Percentiles rank a stretch among this genome's conserved stretches.
Conservation (phyloP, 1,140 invertebrate species). For the Aphelenchoides fujianensis region DNA sequence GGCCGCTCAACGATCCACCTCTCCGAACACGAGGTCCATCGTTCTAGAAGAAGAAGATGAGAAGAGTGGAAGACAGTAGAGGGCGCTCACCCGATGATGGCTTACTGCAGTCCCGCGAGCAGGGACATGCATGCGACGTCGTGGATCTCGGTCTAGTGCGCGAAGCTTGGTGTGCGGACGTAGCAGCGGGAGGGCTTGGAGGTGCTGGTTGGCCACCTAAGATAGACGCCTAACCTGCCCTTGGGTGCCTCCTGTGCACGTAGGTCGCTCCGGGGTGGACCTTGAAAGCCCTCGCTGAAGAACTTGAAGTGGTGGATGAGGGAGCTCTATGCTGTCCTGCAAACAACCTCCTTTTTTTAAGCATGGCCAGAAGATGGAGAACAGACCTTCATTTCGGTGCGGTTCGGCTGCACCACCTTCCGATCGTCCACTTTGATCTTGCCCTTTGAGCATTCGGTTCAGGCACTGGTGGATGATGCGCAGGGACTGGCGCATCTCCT, state of each 20-base stretch:
- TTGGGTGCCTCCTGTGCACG: constrained; percentile 89
- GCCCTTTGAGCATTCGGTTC: constrained; percentile 91
- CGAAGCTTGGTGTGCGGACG: constrained; percentile 79
- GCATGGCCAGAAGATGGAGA: neutral
- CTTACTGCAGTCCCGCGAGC: constrained; percentile 80
- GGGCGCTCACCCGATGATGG: constrained; percentile 59
- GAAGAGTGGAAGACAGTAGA: constrained; percentile 42
- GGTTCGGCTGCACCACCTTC: constrained; percentile 83
- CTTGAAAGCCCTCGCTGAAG: constrained; percentile 91
- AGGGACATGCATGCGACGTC: constrained; percentile 78
- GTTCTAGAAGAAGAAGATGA: constrained; percentile 69
- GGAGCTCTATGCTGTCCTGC: constrained; percentile 91
- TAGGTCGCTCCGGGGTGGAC: constrained; percentile 87
- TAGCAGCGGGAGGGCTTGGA: constrained; percentile 93
- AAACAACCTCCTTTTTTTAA: constrained; percentile 23
- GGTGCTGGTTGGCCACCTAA: constrained; percentile 89
- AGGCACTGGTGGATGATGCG: constrained; percentile 91
- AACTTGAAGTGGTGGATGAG: constrained; percentile 98
- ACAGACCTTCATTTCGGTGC: constrained; percentile 85
- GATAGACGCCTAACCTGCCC: constrained; percentile 93
- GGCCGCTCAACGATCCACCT: constrained; percentile 83
- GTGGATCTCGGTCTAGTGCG: constrained; percentile 59
- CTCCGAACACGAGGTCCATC: constrained; percentile 89
- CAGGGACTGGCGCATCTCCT: constrained; percentile 94
- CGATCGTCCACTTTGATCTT: constrained; percentile 90